Conservation (phyloP, 2,113 vertebrate genomes). For the Lampris megalopsis region DNA sequence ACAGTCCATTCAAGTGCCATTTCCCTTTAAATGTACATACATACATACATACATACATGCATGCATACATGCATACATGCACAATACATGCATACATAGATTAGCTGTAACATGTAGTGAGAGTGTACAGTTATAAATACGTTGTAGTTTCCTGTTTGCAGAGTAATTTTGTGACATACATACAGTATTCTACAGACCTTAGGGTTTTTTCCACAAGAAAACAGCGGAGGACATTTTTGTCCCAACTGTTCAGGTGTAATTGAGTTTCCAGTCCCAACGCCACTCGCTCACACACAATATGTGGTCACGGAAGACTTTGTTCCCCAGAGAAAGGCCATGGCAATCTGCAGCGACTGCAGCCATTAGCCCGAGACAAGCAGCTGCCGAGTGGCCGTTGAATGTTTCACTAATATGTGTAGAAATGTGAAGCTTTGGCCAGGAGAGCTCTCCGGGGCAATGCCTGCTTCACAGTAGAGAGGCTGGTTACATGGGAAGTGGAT, state of each 20-base stretch:
- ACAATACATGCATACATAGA: too few relatives aligned
- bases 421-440: constrained; percentile 53
- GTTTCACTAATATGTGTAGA: constrained; percentile 58
- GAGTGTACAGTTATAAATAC: too few relatives aligned
- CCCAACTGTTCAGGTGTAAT: neutral
- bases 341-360: neutral
- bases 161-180: too few relatives aligned
- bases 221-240: constrained; percentile 18
- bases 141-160: too few relatives aligned
- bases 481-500: constrained; percentile 66
- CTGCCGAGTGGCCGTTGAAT: constrained; percentile 27
- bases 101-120: too few relatives aligned
- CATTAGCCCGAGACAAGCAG: constrained; percentile 40
- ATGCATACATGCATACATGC: too few relatives aligned
- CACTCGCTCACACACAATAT: neutral
- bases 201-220: constrained; percentile 4
- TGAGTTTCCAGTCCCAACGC: constrained; percentile 22
- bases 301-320: neutral
- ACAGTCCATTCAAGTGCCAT: too few relatives aligned
- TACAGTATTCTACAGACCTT: too few relatives aligned
- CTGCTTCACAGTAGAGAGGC: constrained; percentile 56
- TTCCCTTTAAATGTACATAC: too few relatives aligned
- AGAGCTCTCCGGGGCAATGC: constrained; percentile 50
- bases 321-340: neutral
- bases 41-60: too few relatives aligned